Base-by-base conservation (phyloP, 2,888 invertebrate species). In the Heteromurus nitidus region DNA sequence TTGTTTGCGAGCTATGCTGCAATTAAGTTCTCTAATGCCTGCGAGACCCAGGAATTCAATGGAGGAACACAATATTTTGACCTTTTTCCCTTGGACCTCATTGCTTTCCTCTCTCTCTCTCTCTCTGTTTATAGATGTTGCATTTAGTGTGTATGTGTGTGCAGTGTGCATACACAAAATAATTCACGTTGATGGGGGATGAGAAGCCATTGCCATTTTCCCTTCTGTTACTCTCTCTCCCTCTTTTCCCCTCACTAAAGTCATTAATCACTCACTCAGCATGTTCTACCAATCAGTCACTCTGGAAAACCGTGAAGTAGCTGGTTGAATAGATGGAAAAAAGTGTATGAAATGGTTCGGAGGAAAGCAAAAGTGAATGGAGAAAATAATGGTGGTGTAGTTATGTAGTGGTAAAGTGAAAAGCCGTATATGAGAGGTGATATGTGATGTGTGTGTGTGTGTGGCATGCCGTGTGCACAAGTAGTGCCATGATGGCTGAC, bases 211-310 rank as follows among this genome's bases (percentile, higher is more conserved):
- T 70, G 77, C 70, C 58, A 64, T 70, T 69, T 70, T 70, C 53
- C 62, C 77, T 69, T 77, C 50, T 77, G 70, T 50, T 70, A 60
- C 60, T 68, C 31, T 31, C 64, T 22, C 70, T 53, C 20, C 36
- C 60, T 68, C 31, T 31, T 70, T 22, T 64, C 42, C 20, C 36
- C 28, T 53, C 62, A 64, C 77, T 53, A 20, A 70, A 55, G 70
- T 70, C 77, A 77, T 77, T 77, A 77, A 77, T 77, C 77, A 77
- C 77, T 77, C 77, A 77, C 70, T 77, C 77, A 77, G 70, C 70
- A 42, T 77, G 69, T 77, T 77, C 77, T 70, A 77, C 77, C 77
- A 77, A 77, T 77, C 77, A 77, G 70, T 77, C 77, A 77, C 70
- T 77, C 53, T 5, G 44, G 24, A 53, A 55, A 69, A 20, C 22